A percentile compares a stretch with the other conserved stretches of the same genome.
phyloP scores from a whole-genome alignment of 2,888 invertebrate species.

The Drosophila stalkeri region DNA sequence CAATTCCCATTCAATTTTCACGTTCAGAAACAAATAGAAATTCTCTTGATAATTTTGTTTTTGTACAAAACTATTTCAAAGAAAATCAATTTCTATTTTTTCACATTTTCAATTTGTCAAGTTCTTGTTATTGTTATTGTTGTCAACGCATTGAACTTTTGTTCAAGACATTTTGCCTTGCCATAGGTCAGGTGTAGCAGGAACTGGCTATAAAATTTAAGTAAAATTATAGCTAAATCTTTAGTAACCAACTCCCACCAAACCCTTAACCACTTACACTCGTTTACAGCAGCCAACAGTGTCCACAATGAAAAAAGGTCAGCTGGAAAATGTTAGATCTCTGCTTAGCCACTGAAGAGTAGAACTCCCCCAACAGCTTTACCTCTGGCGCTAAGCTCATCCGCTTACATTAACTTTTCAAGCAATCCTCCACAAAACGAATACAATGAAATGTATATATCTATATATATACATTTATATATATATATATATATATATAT shows the following conservation, averaged over 20 bases:
- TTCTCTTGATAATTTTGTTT: slow-evolving; percentile 50
- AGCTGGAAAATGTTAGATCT: slow-evolving; percentile 25
- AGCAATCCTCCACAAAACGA: slow-evolving; percentile 27
- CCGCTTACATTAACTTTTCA: slow-evolving; percentile 55
- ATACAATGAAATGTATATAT: slow-evolving; percentile 7
- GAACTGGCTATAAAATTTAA: not conserved
- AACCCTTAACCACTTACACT: slow-evolving; percentile 30
- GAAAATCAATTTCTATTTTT: slow-evolving; percentile 51
- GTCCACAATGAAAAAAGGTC: slow-evolving; percentile 26
- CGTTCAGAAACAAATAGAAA: slow-evolving; percentile 25
- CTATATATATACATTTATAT: not conserved
- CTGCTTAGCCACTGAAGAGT: not conserved
- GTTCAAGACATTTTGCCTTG: slow-evolving; percentile 23
- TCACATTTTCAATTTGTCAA: slow-evolving; percentile 32
- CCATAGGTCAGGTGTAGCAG: slow-evolving; percentile 36
- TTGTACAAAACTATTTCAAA: slow-evolving; percentile 52
- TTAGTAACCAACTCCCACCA: slow-evolving; percentile 3
- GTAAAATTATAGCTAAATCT: not conserved
- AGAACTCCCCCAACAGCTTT: not conserved
- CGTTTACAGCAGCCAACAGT: slow-evolving; percentile 10
- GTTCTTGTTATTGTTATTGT: not conserved
- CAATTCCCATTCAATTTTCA: slow-evolving; percentile 29
- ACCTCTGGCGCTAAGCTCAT: slow-evolving; percentile 40
- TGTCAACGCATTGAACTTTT: slow-evolving; percentile 14
- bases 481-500: not conserved